Evolutionary conservation across 2,888 invertebrate species (phyloP), one percentile per base, ranked within the genome.

Genomic region (Tromatobia lineatoria): DNA sequence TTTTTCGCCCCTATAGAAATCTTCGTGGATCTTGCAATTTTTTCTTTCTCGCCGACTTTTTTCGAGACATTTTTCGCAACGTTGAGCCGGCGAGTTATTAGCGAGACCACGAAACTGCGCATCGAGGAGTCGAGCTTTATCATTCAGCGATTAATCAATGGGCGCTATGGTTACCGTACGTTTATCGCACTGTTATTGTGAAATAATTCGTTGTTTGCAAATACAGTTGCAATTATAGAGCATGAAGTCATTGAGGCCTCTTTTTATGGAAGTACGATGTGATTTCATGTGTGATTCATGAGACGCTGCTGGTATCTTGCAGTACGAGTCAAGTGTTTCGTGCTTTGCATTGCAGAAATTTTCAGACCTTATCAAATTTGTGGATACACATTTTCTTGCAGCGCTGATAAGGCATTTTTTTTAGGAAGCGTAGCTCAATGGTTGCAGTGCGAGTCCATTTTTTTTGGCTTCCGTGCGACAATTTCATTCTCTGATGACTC

Each of bases 81-180:
- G 59, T 8, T 61, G 29, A 29, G 10, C 15, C 59, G 18, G 18
- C 34, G 59, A 34, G 34, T 34, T 10, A 61, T n/a, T n/a, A n/a
- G n/a, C n/a, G 2, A 20, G 59, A 61, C n/a, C 13, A n/a, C 59
- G 34, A 61, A 61, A 34, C 34, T 18, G 34, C 59, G 59, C 34
- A 34, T 15, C 7, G 15, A 61, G 6, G n/a, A 2, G n/a, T 3
- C 1, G 34, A 29, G 34, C 59, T 61, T 61, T 34, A 29, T 34
- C 34, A 61, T 61, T 61, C 15, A 7, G 29, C n/a, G 59, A 61
- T 61, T 61, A 61, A 34, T 61, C 34, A 18, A 34, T 61, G 34
- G 34, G 29, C 34, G 34, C 59, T 61, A 61, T 61, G 18, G 59
- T 59, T 59, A 57, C 57, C 11, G 57, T 57, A 57, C 57, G 57